phyloP scores from a whole-genome alignment of 2,113 vertebrate species.

The Lamprotornis superbus region DNA sequence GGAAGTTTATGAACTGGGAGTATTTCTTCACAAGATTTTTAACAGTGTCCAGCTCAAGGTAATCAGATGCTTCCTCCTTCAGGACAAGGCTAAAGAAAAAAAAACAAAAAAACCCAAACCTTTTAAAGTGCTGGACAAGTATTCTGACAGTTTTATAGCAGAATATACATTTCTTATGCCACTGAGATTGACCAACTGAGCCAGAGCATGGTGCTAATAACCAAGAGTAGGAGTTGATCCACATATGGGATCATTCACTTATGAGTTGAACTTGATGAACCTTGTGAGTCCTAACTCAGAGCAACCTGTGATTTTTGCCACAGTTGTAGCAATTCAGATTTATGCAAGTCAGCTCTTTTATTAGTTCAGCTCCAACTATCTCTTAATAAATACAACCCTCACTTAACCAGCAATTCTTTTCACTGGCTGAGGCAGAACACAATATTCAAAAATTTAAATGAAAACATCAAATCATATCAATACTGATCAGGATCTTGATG shows the following conservation, averaged over 20 bases:
- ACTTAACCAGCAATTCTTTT: neutral
- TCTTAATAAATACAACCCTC: neutral
- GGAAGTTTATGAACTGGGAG: conserved; percentile 99
- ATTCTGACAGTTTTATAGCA: neutral
- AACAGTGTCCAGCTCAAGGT: conserved; percentile 96
- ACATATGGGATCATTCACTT: neutral
- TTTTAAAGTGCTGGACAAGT: neutral
- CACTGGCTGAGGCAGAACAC: neutral
- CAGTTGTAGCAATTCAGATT: neutral
- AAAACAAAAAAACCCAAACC: neutral
- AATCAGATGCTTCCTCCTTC: conserved; percentile 98
- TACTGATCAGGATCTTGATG: neutral
- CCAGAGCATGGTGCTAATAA: neutral
- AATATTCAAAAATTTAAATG: neutral
- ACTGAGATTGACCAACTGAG: neutral
- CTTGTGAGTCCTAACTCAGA: neutral
- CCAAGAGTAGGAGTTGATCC: neutral
- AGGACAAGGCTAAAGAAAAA: conserved; percentile 83
- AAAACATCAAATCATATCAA: neutral
- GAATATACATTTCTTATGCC: neutral
- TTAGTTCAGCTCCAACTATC: neutral
- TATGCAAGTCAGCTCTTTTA: neutral
- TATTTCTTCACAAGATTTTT: conserved; percentile 97
- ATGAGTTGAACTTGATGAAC: neutral
- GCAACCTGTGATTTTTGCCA: neutral